Base-by-base conservation (phyloP, 2,113 vertebrate genomes). In the Zosterops japonicus region DNA sequence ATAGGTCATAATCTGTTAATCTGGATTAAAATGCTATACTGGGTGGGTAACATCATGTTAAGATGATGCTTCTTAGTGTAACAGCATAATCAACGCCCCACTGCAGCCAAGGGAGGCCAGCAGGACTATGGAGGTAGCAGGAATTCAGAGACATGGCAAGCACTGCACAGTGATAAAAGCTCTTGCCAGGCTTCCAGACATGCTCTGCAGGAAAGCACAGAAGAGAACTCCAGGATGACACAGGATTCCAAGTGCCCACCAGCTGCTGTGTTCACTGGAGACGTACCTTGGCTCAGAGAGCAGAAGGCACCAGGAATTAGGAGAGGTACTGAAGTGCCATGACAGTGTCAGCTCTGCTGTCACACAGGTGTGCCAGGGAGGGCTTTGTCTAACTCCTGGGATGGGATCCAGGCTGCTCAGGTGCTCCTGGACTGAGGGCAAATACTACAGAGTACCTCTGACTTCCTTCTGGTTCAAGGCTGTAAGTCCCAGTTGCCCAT, bases 321-420 rank as follows among this genome's bases (percentile, higher is more conserved):
- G 23, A 65, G 50, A 63, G 2, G 20, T 13, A n/a, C 0, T 69
- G 60, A 79, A 82, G 33, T 0, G 0, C 50, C 25, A 19, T 1
- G n/a, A 49, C 0, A 2, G 33, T 0, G 0, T 25, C 28, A 41
- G 39, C 35, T 63, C 44, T 1, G 2, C 64, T 11, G 11, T 25
- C 8, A 3, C 39, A 20, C 10, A 12, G 14, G 4, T 5, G 8
- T 53, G 50, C 39, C 39, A 67, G 20, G 14, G 9, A 57, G 23
- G 25, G 25, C 42, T 70, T 75, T 31, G 24, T 24, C 35, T 39
- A 33, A 57, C 29, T 52, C 56, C 50, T 5, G 8, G 67, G 39
- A 59, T 29, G 28, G 44, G 18, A 76, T 52, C 49, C 83, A 90
- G 76, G 47, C 49, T 9, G 0, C 25, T 11, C 0, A 0, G 52